phyloP scores from a whole-genome alignment of 64 coral and sea anemone species.

The Pachyseris speciosa region DNA sequence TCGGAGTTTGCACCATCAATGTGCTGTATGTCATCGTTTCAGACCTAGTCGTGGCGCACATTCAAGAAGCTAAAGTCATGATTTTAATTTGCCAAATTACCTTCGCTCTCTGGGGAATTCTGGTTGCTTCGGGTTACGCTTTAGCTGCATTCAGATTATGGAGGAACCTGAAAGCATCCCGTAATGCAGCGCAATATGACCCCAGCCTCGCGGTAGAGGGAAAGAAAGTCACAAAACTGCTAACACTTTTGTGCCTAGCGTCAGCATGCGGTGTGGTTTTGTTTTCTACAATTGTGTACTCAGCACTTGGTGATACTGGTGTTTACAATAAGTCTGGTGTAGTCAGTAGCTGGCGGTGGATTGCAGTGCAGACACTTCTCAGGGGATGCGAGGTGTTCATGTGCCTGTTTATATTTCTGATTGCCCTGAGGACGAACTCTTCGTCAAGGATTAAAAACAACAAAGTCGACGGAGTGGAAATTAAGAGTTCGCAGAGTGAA shows the following conservation, averaged over 20 bases:
- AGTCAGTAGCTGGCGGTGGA: slow-evolving; percentile 25
- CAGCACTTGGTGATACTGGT: background rate
- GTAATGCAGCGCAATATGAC: background rate
- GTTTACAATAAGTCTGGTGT: background rate
- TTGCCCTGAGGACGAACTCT: slow-evolving; percentile 5
- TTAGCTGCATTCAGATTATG: slow-evolving; percentile 57
- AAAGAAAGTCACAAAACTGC: background rate
- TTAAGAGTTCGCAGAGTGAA: background rate
- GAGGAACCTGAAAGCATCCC: slow-evolving; percentile 63
- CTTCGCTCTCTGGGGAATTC: slow-evolving; percentile 68
- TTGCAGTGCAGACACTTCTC: slow-evolving; percentile 4
- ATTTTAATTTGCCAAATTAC: slow-evolving; percentile 62
- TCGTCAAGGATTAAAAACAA: background rate
- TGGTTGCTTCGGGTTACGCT: slow-evolving; percentile 67
- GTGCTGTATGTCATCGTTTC: slow-evolving; percentile 63
- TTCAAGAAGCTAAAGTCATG: slow-evolving; percentile 33
- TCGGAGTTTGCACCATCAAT: slow-evolving; percentile 39
- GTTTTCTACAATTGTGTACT: slow-evolving; percentile 20
- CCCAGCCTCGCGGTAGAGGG: background rate
- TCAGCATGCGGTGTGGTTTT: background rate
- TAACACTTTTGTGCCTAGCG: background rate
- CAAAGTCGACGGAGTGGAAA: background rate
- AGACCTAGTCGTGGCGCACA: slow-evolving; percentile 60
- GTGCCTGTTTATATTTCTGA: slow-evolving; percentile 11
- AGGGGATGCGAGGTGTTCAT: slow-evolving; percentile 13